Evolutionary conservation across 2,113 vertebrate genomes (phyloP).

Genomic region (Cyanoramphus novaezelandiae): DNA sequence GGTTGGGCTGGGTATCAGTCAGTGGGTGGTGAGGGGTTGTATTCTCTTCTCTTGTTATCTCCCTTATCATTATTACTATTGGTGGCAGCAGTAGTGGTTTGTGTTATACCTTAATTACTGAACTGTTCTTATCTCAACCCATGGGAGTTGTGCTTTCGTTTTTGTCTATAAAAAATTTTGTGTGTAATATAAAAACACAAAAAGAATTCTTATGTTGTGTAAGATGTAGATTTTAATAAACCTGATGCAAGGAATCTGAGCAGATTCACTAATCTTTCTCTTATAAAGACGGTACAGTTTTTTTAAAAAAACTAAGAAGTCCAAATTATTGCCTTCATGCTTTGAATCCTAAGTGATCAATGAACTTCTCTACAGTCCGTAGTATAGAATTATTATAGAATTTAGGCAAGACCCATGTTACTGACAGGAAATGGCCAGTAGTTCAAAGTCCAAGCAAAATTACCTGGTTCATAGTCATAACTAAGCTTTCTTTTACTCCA

Average conservation of each 20-base stretch:
- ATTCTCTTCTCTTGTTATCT: too few species aligned
- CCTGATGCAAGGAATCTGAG: not conserved
- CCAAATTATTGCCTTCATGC: not conserved
- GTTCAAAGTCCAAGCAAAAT: not conserved
- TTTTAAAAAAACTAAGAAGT: not conserved
- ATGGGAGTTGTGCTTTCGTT: not conserved
- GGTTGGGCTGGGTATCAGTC: too few species aligned
- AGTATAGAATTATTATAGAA: not conserved
- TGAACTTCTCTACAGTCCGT: not conserved
- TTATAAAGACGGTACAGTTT: not conserved
- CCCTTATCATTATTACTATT: too few species aligned
- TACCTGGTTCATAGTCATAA: not conserved
- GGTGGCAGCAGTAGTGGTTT: too few species aligned
- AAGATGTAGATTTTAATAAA: not conserved
- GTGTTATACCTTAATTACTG: too few species aligned
- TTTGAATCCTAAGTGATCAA: not conserved
- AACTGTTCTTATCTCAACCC: too few species aligned
- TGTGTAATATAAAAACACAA: not conserved
- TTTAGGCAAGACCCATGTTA: not conserved
- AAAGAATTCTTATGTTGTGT: not conserved
- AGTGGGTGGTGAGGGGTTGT: too few species aligned
- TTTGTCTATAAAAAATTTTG: not conserved
- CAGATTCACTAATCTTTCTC: not conserved
- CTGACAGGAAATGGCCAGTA: not conserved
- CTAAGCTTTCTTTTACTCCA: not conserved